Evolutionary conservation across 1,140 invertebrate genomes (phyloP), one percentile per base, ranked within the genome.

Genomic region (Saxidomus purpurata): DNA sequence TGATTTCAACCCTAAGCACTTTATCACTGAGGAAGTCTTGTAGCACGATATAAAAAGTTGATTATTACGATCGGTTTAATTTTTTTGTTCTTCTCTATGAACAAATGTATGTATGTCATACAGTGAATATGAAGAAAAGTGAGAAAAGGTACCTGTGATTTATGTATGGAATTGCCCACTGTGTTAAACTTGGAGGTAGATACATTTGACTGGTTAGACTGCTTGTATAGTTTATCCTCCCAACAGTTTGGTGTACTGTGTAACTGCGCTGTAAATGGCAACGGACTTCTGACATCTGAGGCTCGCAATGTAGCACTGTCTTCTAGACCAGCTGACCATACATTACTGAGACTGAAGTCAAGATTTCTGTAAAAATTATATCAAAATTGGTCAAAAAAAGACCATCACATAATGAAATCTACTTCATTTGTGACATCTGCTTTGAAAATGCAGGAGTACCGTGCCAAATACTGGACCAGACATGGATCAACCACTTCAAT

Each of bases 211-310:
- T 52, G 31, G 31, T 34, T 55, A n/a, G 76, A 34, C 3, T 79
- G 76, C 40, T 79, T 79, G 36, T 71, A 71, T 3, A 79, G 76
- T 55, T 74, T 77, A 59, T 89, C 87, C 47, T 83, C 79, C 87
- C 87, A 89, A 47, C 49, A 83, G 55, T 89, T 89, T 11, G 87
- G 87, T 40, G 87, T 89, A 31, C 87, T 89, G 67, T 89, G 87
- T 22, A 83, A 77, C 38, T 89, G 80, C 22, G 31, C 52, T 13
- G 77, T 28, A 59, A 89, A 89, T 17, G 87, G 79, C 15, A 89
- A 34, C 19, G 87, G 81, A 63, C 69, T 83, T 49, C 47, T 69
- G 19, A 83, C 80, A 82, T 89, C 71, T 15, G 86, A 80, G n/a
- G 84, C 47, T n/a, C 61, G 13, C 19, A 74, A 43, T 17, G 69